Percentiles rank a stretch among this genome's conserved stretches.
These are phyloP conservation scores for Trachelipus rathkii DNA, from an alignment of 1,140 invertebrate species.

Conservation along the genomic window DNA sequence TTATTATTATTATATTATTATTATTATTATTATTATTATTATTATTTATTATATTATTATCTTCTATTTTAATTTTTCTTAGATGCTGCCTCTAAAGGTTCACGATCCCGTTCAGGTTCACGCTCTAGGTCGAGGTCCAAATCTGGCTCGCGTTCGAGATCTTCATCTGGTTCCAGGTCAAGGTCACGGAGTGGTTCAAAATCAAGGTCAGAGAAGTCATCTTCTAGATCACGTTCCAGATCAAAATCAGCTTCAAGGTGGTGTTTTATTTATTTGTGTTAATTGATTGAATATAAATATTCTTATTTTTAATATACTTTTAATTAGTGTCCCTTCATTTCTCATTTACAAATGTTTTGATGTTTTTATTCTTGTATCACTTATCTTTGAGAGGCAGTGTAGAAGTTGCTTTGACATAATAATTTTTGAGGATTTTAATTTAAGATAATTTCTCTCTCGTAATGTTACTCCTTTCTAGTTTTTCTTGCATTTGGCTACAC, in stretches of 20 bases:
- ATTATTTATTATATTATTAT: neutral
- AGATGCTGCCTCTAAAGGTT: neutral
- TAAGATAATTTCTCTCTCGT: no score
- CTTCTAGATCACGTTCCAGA: neutral
- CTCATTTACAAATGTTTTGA: neutral
- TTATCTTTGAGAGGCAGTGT: neutral
- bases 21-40: no score
- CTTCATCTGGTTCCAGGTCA: neutral
- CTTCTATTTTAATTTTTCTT: neutral
- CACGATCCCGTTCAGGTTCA: neutral
- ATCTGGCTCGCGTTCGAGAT: neutral
- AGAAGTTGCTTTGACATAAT: neutral
- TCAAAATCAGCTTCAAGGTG: slow-evolving; percentile 1
- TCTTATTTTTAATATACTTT: neutral
- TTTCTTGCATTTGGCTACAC: neutral
- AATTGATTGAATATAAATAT: neutral
- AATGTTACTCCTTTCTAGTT: no score
- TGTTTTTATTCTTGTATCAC: neutral
- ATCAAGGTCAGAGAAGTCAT: slow-evolving; percentile 3
- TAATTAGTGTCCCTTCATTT: neutral
- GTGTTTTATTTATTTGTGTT: neutral
- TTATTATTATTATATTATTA: no score
- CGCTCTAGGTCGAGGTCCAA: neutral
- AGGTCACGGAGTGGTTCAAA: neutral
- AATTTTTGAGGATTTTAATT: neutral